phyloP scores from a whole-genome alignment of 2,113 vertebrate genomes.

The Equus przewalskii region DNA sequence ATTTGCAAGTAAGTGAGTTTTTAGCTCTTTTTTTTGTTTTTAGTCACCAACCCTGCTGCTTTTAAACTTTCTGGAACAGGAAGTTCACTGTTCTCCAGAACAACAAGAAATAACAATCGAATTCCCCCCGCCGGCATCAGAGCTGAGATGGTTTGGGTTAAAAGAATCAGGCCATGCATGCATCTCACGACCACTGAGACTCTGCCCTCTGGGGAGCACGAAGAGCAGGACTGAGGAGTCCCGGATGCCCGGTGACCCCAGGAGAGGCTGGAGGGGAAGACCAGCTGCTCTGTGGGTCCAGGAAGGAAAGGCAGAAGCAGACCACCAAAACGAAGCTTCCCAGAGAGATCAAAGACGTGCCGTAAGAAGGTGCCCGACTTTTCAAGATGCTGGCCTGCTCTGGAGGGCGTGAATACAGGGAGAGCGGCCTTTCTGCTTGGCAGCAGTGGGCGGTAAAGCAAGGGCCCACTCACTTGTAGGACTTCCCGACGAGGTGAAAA shows the following conservation, averaged over 20 bases:
- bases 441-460: accelerated
- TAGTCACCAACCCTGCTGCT: neutral
- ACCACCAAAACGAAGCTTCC: too few species aligned
- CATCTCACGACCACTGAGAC: neutral
- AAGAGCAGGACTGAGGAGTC: neutral
- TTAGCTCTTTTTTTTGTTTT: neutral
- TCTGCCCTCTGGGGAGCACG: neutral
- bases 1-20: neutral
- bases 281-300: neutral
- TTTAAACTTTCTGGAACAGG: constrained; percentile 12
- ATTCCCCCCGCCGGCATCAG: neutral
- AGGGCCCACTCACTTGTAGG: neutral
- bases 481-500: neutral
- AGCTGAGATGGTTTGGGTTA: neutral
- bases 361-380: neutral
- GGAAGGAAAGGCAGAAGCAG: neutral
- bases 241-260: accelerated
- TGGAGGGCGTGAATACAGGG: neutral
- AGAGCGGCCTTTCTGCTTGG: accelerated
- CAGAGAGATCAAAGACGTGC: neutral
- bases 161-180: accelerated
- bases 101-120: accelerated
- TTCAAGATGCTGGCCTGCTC: neutral
- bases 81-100: constrained; percentile 17
- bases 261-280: neutral